Percentiles rank a stretch among this genome's conserved stretches.
Conservation (phyloP, 2,888 invertebrate species). For the Rhamphomyia laevipes region DNA sequence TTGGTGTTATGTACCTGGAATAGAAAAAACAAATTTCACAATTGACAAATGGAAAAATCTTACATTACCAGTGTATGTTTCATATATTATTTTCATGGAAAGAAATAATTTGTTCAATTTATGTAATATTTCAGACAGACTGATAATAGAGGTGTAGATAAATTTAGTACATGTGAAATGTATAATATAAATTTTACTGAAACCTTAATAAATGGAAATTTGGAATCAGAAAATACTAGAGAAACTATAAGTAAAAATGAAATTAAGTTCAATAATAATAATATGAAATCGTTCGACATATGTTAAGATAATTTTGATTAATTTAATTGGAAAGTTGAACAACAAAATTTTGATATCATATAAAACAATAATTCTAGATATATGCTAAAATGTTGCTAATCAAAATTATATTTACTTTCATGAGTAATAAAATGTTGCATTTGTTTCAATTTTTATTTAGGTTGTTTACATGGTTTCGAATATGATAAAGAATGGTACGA, state of each 20-base stretch:
- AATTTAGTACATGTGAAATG: constrained; percentile 39
- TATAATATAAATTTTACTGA: constrained; percentile 34
- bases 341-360: no score
- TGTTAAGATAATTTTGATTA: no score
- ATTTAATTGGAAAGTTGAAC: no score
- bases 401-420: no score
- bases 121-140: constrained; percentile 22
- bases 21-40: constrained; percentile 38
- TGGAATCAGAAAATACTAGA: neutral
- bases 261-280: no score
- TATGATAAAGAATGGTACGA: constrained; percentile 44
- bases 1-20: constrained; percentile 45
- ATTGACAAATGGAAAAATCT: constrained; percentile 40
- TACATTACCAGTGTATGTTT: constrained; percentile 42
- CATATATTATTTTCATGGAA: neutral
- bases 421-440: no score
- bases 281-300: no score
- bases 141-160: constrained; percentile 32
- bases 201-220: neutral
- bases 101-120: no score
- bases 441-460: constrained; percentile 22
- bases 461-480: constrained; percentile 43
- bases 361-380: no score
- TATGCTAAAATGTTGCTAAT: no score
- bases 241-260: no score